Evolutionary conservation across 2,888 invertebrate species (phyloP).

Genomic region (Pseudoips prasinana): DNA sequence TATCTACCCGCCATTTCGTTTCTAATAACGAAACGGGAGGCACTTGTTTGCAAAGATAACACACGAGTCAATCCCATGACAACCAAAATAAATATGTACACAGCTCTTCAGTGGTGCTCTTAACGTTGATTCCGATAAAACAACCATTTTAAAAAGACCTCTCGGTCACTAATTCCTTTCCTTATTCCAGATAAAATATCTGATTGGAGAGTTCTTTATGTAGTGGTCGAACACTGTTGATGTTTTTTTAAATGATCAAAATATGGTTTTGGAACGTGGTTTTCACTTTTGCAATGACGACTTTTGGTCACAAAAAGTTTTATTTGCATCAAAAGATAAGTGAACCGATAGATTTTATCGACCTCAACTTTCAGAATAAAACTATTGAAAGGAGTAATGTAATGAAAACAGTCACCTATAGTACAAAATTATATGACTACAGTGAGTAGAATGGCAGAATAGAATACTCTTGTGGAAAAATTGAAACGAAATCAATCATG

Average conservation of each 20-base stretch:
- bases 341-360: no score
- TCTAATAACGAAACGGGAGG: slow-evolving; percentile 40
- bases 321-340: no score
- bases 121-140: slow-evolving; percentile 34
- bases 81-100: slow-evolving; percentile 71
- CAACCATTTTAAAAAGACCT: slow-evolving; percentile 13
- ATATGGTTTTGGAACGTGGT: slow-evolving; percentile 2
- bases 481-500: no score
- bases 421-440: no score
- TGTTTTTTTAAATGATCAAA: slow-evolving; percentile 10
- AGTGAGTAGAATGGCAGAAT: no score
- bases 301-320: no score
- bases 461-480: no score
- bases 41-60: slow-evolving; percentile 73
- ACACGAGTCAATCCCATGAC: slow-evolving; percentile 55
- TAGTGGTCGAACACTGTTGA: neutral
- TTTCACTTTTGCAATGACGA: no score
- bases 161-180: neutral
- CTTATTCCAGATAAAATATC: neutral
- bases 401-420: no score
- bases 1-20: slow-evolving; percentile 33
- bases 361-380: no score
- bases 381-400: no score
- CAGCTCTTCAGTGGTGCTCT: slow-evolving; percentile 57
- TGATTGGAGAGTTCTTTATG: no score